A percentile compares a stretch with the other conserved stretches of the same genome.
phyloP scores from a whole-genome alignment of 2,797 vertebrate genomes.

The Pterois miles region DNA sequence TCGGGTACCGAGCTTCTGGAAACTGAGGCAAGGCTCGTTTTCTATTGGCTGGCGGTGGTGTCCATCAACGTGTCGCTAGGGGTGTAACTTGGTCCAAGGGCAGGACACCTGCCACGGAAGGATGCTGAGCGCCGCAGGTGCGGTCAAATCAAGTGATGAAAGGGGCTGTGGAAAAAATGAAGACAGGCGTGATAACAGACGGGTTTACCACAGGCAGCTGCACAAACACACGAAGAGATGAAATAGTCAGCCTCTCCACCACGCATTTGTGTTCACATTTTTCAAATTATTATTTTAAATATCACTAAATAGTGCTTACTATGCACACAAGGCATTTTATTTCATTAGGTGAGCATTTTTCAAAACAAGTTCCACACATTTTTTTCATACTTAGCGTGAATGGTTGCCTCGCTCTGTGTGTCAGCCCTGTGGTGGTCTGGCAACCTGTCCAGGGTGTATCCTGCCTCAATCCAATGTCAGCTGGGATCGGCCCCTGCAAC shows the following conservation, averaged over 20 bases:
- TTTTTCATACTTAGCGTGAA: no score
- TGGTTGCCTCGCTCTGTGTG: no score
- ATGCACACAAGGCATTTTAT: background rate
- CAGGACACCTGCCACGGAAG: constrained; percentile 72
- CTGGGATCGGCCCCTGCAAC: no score
- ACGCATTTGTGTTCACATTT: background rate
- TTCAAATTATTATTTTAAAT: background rate
- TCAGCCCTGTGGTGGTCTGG: no score
- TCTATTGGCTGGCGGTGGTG: constrained; percentile 64
- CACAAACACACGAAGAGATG: background rate
- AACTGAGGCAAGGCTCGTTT: constrained; percentile 24
- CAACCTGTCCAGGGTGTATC: no score
- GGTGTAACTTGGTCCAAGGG: constrained; percentile 67
- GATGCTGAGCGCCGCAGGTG: constrained; percentile 75
- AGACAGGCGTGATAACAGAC: background rate
- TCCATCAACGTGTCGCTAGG: constrained; percentile 64
- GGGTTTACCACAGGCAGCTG: background rate
- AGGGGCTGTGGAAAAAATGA: background rate
- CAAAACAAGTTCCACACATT: no score
- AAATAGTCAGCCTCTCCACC: background rate
- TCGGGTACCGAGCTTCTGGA: constrained; percentile 35
- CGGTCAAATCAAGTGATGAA: constrained; percentile 9
- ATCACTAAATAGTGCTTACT: background rate
- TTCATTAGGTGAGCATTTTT: background rate
- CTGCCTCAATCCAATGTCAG: no score